Percentiles rank a stretch among this genome's conserved stretches.
Evolutionary conservation across 2,797 vertebrate species (phyloP).

Genomic region (Acanthopagrus latus): DNA sequence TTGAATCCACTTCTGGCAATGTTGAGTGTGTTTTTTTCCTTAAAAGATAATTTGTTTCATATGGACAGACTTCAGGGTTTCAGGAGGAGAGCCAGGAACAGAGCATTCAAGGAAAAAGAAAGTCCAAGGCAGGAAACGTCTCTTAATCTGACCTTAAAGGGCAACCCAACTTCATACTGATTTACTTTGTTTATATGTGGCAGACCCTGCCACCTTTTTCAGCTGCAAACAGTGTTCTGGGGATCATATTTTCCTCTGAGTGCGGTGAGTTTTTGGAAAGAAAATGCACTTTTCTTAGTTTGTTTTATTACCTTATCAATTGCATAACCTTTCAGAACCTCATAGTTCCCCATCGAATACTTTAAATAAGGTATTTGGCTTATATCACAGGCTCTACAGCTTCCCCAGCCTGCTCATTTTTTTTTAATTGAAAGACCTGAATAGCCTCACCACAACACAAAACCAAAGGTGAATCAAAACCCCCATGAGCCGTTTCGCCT

Average conservation of each 20-base stretch:
- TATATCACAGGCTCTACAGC: background rate
- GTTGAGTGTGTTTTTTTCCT: background rate
- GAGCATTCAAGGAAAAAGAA: background rate
- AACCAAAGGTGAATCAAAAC: conserved; percentile 6
- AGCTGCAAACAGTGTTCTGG: no score
- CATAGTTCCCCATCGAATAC: no score
- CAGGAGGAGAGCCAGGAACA: background rate
- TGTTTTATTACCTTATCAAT: no score
- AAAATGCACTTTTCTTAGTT: no score
- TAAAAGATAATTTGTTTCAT: conserved; percentile 1
- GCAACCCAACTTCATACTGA: no score
- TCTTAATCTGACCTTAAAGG: no score
- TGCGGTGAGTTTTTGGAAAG: no score
- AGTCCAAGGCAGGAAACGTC: background rate
- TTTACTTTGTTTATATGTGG: no score
- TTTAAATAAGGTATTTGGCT: conserved; percentile 12
- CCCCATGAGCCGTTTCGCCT: conserved; percentile 8
- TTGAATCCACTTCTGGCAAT: background rate
- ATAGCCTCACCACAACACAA: conserved; percentile 25
- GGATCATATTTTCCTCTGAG: no score
- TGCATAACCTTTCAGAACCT: no score
- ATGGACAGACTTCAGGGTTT: background rate
- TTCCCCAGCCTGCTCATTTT: conserved; percentile 14
- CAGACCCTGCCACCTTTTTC: no score
- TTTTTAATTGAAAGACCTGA: conserved; percentile 26